These are phyloP conservation scores for Anastatus disparis DNA, from an alignment of 1,140 invertebrate species.

Conservation along the genomic window DNA sequence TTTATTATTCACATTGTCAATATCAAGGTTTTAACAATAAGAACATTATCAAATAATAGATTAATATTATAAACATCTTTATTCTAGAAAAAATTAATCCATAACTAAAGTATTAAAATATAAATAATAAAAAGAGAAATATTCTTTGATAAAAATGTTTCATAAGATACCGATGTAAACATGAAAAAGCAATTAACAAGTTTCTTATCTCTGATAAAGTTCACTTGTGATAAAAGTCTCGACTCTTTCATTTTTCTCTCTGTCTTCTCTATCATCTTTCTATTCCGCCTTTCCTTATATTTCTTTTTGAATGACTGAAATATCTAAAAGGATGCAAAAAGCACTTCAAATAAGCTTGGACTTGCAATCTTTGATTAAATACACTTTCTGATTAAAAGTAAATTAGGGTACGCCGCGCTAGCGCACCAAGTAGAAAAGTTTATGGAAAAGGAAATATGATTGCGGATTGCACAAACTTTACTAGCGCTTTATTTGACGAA, in stretches of 20 bases:
- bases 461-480: slow-evolving; percentile 12
- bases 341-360: not conserved
- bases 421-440: slow-evolving; percentile 1
- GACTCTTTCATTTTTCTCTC: not conserved
- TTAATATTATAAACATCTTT: too few species aligned
- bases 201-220: slow-evolving; percentile 17
- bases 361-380: slow-evolving; percentile 27
- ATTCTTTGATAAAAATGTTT: too few species aligned
- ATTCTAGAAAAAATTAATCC: too few species aligned
- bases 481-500: not conserved
- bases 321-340: not conserved
- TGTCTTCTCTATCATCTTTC: not conserved
- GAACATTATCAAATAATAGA: too few species aligned
- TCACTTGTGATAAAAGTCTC: not conserved
- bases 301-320: not conserved
- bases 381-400: slow-evolving; percentile 26
- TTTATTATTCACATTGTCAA: too few species aligned
- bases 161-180: not conserved
- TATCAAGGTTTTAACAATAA: too few species aligned
- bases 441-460: slow-evolving; percentile 5
- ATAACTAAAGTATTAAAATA: too few species aligned
- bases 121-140: too few species aligned
- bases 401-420: not conserved
- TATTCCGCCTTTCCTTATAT: not conserved
- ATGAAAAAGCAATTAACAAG: not conserved